Percentiles rank a stretch among this genome's conserved stretches.
Evolutionary conservation across 2,113 vertebrate species (phyloP).

Genomic region (Hippocampus comes): DNA sequence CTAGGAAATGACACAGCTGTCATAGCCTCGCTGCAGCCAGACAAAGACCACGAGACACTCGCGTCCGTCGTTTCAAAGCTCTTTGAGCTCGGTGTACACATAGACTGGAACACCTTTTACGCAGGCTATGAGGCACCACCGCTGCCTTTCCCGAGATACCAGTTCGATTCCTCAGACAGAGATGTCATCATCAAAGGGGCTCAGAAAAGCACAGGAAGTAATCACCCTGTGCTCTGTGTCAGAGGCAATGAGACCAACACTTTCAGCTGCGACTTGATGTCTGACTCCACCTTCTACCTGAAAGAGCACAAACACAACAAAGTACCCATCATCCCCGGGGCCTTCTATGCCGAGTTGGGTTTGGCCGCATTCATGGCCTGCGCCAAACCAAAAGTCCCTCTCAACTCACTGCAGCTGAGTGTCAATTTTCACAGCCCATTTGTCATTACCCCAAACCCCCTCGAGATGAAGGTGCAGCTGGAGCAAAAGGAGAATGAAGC

Average conservation of each 20-base stretch:
- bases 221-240: conserved; percentile 72
- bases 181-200: conserved; percentile 54
- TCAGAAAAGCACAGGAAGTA: conserved; percentile 44
- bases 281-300: conserved; percentile 62
- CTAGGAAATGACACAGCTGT: conserved; percentile 67
- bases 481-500: conserved; percentile 39
- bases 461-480: conserved; percentile 72
- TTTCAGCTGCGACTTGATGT: conserved; percentile 70
- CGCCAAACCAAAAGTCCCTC: conserved; percentile 70
- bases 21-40: conserved; percentile 68
- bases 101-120: conserved; percentile 76
- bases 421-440: conserved; percentile 74
- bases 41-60: conserved; percentile 70
- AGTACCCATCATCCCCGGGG: conserved; percentile 75
- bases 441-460: conserved; percentile 65
- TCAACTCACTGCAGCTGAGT: conserved; percentile 69
- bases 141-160: conserved; percentile 71
- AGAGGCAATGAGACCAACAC: conserved; percentile 53
- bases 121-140: conserved; percentile 67
- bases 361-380: conserved; percentile 71
- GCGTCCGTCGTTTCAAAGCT: conserved; percentile 65
- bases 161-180: conserved; percentile 74
- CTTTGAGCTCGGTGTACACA: conserved; percentile 74
- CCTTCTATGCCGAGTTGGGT: conserved; percentile 79
- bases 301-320: conserved; percentile 76